Conservation (phyloP, 2,888 invertebrate genomes). For the Tiphia femorata region DNA sequence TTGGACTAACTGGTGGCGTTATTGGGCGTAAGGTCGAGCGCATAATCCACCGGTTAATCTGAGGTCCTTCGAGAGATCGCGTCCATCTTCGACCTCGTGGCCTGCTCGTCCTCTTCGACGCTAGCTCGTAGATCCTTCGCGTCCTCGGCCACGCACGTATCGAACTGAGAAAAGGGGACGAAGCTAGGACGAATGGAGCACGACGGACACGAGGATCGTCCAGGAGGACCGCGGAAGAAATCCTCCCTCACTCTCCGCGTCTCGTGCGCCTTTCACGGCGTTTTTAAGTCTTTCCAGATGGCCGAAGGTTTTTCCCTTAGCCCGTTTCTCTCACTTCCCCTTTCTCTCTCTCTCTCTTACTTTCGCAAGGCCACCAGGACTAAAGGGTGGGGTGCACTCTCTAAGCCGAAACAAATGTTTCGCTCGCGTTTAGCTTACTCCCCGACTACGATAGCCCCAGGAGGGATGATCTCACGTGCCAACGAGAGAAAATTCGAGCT, state of each 20-base stretch:
- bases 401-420: slow-evolving; percentile 54
- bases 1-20: slow-evolving; percentile 52
- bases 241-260: background rate
- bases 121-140: slow-evolving; percentile 15
- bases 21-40: slow-evolving; percentile 31
- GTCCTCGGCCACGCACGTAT: slow-evolving; percentile 16
- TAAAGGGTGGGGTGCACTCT: background rate
- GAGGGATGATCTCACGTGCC: no score
- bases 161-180: slow-evolving; percentile 5
- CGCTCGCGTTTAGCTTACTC: no score
- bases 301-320: slow-evolving; percentile 11
- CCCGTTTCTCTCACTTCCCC: no score
- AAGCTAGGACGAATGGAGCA: no score
- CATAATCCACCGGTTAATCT: slow-evolving; percentile 43
- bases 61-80: slow-evolving; percentile 21
- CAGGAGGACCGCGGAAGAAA: slow-evolving; percentile 2
- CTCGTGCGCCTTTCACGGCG: background rate
- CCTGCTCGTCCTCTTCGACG: background rate
- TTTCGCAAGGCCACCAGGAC: no score
- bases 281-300: slow-evolving; percentile 64
- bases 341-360: no score
- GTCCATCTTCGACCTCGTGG: no score
- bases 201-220: slow-evolving; percentile 11
- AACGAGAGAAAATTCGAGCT: no score
- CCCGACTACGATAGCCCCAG: no score